Conservation (phyloP, 2,797 vertebrate genomes). For the Poeciliopsis paucimaculata region DNA sequence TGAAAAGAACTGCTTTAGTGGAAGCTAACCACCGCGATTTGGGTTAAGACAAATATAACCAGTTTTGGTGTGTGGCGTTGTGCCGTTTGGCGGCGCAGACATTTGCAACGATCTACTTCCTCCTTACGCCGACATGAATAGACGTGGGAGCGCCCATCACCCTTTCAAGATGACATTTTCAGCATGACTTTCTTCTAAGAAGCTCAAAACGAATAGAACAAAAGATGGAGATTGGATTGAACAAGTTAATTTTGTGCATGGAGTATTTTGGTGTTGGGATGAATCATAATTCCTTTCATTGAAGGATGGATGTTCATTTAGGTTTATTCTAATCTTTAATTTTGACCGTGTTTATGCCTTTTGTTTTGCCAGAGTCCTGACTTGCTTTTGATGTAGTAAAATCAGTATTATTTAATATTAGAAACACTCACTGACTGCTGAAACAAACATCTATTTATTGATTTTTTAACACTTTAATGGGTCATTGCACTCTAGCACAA, state of each 20-base stretch:
- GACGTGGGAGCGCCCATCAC: not conserved
- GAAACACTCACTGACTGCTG: too few species aligned
- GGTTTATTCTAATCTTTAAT: not conserved
- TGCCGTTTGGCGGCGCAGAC: not conserved
- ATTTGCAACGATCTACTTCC: constrained; percentile 38
- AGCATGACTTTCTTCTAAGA: not conserved
- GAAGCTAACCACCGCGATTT: constrained; percentile 8
- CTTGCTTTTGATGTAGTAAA: not conserved
- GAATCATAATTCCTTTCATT: too few species aligned
- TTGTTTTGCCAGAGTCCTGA: not conserved
- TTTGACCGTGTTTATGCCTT: not conserved
- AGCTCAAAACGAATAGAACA: not conserved
- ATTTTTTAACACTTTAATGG: too few species aligned
- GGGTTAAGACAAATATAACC: not conserved
- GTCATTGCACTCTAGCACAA: too few species aligned
- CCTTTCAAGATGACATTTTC: constrained; percentile 1
- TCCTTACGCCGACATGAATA: constrained; percentile 2
- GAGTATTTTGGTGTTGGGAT: not conserved
- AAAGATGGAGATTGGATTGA: not conserved
- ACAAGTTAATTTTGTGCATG: not conserved
- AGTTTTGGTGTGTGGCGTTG: constrained; percentile 1
- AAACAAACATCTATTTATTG: too few species aligned
- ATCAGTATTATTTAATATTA: too few species aligned
- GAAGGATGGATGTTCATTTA: not conserved
- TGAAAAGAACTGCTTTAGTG: constrained; percentile 12